A percentile compares a stretch with the other conserved stretches of the same genome.
These are phyloP conservation scores for Morelia viridis DNA, from an alignment of 2,797 vertebrate genomes.

Conservation along the genomic window DNA sequence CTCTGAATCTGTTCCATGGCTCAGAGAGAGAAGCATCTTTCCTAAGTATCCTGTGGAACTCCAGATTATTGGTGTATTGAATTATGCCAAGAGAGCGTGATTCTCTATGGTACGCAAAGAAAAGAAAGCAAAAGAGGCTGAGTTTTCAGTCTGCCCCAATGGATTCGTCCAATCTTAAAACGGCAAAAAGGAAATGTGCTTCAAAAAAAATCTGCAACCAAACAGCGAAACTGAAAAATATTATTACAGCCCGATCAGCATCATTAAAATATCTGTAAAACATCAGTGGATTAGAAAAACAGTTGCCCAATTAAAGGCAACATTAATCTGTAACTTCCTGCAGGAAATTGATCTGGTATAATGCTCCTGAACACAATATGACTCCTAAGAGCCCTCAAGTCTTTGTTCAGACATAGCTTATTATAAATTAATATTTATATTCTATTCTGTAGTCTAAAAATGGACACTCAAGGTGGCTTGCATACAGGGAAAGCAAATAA, in stretches of 20 bases:
- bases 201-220: conserved; percentile 49
- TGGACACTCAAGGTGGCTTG: background rate
- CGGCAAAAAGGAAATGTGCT: conserved; percentile 53
- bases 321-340: conserved; percentile 52
- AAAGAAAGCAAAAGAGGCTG: conserved; percentile 5
- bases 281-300: conserved; percentile 40
- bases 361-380: conserved; percentile 22
- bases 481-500: background rate
- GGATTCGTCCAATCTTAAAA: conserved; percentile 58
- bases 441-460: background rate
- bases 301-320: conserved; percentile 58
- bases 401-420: accelerated
- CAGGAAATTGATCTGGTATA: conserved; percentile 49
- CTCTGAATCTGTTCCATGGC: background rate
- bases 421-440: background rate
- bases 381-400: background rate
- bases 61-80: background rate
- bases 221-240: background rate
- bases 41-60: conserved; percentile 8
- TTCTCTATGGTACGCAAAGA: conserved; percentile 37
- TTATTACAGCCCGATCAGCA: background rate
- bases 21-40: background rate
- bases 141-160: conserved; percentile 54
- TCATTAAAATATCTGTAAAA: conserved; percentile 59
- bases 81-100: background rate